Conservation (phyloP, 1,140 invertebrate genomes). For the Drosophila albomicans region DNA sequence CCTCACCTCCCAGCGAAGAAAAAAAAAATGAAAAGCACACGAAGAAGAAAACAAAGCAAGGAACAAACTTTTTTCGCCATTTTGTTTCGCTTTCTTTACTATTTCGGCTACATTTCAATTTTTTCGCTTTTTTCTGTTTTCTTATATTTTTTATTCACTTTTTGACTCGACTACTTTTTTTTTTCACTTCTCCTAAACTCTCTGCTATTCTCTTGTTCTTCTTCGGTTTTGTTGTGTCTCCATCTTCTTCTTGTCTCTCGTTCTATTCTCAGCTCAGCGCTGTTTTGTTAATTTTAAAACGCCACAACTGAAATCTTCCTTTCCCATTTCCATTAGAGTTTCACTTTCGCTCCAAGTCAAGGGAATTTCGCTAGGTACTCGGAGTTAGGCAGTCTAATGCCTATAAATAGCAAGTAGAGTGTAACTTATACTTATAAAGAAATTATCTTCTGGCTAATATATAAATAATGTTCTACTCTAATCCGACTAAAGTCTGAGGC, state of each 20-base stretch:
- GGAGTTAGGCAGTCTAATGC: no score
- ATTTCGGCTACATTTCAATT: constrained; percentile 71
- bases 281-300: constrained; percentile 66
- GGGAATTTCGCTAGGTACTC: background rate
- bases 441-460: no score
- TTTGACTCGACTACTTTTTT: constrained; percentile 26
- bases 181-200: background rate
- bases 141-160: constrained; percentile 15
- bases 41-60: constrained; percentile 58
- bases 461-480: no score
- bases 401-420: no score
- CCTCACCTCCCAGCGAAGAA: constrained; percentile 29
- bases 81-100: constrained; percentile 75
- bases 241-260: constrained; percentile 3
- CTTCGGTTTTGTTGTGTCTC: constrained; percentile 32
- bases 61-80: constrained; percentile 68
- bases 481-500: no score
- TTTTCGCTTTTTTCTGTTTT: constrained; percentile 9
- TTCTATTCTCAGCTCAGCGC: constrained; percentile 23
- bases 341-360: background rate
- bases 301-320: constrained; percentile 7
- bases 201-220: constrained; percentile 30
- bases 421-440: background rate
- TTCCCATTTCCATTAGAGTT: background rate
- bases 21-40: constrained; percentile 55